Conservation (phyloP, 2,113 vertebrate species). For the Cinclus cinclus region DNA sequence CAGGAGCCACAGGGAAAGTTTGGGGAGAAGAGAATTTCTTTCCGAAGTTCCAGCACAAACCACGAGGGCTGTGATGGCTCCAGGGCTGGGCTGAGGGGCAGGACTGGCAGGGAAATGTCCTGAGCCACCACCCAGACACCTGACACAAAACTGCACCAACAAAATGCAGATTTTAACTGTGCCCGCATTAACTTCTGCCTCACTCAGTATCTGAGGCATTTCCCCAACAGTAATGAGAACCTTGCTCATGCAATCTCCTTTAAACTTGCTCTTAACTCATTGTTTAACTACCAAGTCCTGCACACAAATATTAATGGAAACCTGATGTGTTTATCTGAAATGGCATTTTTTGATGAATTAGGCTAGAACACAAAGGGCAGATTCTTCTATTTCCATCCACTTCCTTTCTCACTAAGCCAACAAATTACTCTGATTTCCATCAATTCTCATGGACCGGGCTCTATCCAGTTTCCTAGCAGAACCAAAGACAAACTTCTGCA, state of each 20-base stretch:
- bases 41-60: neutral
- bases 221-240: neutral
- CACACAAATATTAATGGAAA: neutral
- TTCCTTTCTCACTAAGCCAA: neutral
- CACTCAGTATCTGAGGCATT: neutral
- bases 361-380: neutral
- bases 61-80: too few relatives aligned
- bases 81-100: neutral
- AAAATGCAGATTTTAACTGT: neutral
- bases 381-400: neutral
- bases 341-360: neutral
- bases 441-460: neutral
- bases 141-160: neutral
- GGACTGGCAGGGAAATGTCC: accelerated
- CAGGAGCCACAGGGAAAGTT: neutral
- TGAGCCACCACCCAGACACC: too few relatives aligned
- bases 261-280: neutral
- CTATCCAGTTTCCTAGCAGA: neutral
- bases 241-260: neutral
- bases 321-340: neutral
- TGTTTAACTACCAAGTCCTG: neutral
- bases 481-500: neutral
- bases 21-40: neutral
- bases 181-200: neutral
- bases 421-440: neutral